Percentiles rank a stretch among this genome's conserved stretches.
phyloP scores from a whole-genome alignment of 1,140 invertebrate species.

The Glossosoma conforme region DNA sequence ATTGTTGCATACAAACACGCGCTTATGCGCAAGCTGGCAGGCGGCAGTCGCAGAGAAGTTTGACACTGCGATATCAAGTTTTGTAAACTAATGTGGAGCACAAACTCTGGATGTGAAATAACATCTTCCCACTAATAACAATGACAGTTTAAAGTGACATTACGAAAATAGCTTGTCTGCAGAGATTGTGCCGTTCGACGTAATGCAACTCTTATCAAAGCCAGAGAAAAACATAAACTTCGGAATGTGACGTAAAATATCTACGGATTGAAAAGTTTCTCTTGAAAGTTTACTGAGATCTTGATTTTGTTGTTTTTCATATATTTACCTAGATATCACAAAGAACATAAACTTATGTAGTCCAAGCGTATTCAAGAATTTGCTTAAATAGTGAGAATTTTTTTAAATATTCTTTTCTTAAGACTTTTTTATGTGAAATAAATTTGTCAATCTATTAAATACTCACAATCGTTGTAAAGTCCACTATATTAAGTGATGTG shows the following conservation, averaged over 20 bases:
- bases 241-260: neutral
- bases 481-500: too few relatives aligned
- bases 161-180: constrained; percentile 28
- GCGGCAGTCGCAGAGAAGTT: constrained; percentile 23
- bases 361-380: too few relatives aligned
- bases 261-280: too few relatives aligned
- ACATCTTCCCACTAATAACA: constrained; percentile 30
- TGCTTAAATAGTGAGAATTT: too few relatives aligned
- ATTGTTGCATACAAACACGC: too few relatives aligned
- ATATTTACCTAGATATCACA: neutral
- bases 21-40: constrained; percentile 9
- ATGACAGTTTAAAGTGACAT: constrained; percentile 32
- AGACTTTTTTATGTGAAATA: too few relatives aligned
- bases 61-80: constrained; percentile 31
- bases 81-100: constrained; percentile 28
- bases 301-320: neutral
- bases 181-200: constrained; percentile 12
- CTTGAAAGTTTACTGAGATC: too few relatives aligned
- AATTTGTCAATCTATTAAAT: too few relatives aligned
- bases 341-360: too few relatives aligned
- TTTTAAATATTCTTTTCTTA: too few relatives aligned
- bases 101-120: constrained; percentile 27
- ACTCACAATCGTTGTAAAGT: too few relatives aligned
- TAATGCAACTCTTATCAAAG: constrained; percentile 17
- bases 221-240: constrained; percentile 10